Evolutionary conservation across 2,113 vertebrate species (phyloP), one percentile per base, ranked within the genome.

Genomic region (Hymenochirus boettgeri): DNA sequence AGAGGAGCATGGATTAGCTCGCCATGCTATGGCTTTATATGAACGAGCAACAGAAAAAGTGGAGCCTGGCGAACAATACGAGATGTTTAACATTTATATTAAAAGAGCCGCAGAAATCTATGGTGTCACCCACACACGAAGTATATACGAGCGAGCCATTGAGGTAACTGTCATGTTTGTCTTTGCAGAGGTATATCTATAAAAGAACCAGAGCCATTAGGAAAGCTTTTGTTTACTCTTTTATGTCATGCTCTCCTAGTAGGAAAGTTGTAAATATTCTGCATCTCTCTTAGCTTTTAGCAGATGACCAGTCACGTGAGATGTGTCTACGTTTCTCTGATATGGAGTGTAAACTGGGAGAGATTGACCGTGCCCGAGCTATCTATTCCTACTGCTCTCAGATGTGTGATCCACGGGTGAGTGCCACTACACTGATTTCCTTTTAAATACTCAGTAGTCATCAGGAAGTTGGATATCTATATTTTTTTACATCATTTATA

Each of bases 81-180:
- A 92, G 23, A 97, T 97, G 94, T 97, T 93, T 76, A 94, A 95
- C 73, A 96, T 97, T 78, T 95, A 96, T 80, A 95, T 96, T 77
- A 93, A 92, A 77, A 84, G 92, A 37, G 94, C 93, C 0, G 94
- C 93, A 0, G 92, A 97, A 80, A 93, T 97, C 71, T 97, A 96
- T 3, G 94, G 94, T 1, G 92, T 97, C 67, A 97, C 93, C 2
- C 90, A 95, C 75, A 97, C 94, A 3, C 89, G 93, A 6, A 79
- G 86, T 73, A 96, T 97, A 74, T 96, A 96, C 70, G 91, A 97
- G 83, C 91, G 92, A 67, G 88, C 94, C 55, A 95, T 97, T 1
- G 91, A 95, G 92, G 94, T 93, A 72, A 7, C 39, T 19, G n/a
- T n/a, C n/a, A n/a, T n/a, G n/a, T n/a, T n/a, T n/a, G n/a, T n/a